phyloP scores from a whole-genome alignment of 2,797 vertebrate species.

The Alfaro cultratus region DNA sequence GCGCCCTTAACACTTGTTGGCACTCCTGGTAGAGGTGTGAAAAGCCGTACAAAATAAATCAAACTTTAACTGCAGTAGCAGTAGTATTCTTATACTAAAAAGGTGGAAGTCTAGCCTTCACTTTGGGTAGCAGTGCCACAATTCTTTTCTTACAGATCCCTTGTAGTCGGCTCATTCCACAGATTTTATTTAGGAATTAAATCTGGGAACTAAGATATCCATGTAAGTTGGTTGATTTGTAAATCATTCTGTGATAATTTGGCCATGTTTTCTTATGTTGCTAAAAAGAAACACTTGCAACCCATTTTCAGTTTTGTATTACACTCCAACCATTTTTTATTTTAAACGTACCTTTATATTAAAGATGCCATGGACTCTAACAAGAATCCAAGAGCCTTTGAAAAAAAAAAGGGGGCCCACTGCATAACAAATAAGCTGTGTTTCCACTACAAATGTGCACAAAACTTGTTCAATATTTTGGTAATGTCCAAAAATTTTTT shows the following conservation, averaged over 20 bases:
- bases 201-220: not conserved
- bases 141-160: not conserved
- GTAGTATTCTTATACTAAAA: not conserved
- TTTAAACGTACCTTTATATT: not conserved
- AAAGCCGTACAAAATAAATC: not conserved
- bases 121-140: not conserved
- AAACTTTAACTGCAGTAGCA: not conserved
- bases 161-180: not conserved
- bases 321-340: not conserved
- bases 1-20: not conserved
- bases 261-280: not conserved
- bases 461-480: too few relatives aligned
- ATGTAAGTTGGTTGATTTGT: not conserved
- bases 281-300: not conserved
- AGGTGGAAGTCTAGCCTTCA: not conserved
- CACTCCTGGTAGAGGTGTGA: not conserved
- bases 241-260: not conserved
- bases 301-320: not conserved
- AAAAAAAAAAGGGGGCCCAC: not conserved
- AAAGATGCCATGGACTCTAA: not conserved
- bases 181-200: not conserved
- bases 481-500: too few relatives aligned
- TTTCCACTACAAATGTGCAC: too few relatives aligned
- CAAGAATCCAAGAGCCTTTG: not conserved
- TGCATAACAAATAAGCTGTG: rapidly evolving